Percentiles rank a stretch among this genome's conserved stretches.
Evolutionary conservation across 2,113 vertebrate species (phyloP).

Genomic region (Osmerus mordax): DNA sequence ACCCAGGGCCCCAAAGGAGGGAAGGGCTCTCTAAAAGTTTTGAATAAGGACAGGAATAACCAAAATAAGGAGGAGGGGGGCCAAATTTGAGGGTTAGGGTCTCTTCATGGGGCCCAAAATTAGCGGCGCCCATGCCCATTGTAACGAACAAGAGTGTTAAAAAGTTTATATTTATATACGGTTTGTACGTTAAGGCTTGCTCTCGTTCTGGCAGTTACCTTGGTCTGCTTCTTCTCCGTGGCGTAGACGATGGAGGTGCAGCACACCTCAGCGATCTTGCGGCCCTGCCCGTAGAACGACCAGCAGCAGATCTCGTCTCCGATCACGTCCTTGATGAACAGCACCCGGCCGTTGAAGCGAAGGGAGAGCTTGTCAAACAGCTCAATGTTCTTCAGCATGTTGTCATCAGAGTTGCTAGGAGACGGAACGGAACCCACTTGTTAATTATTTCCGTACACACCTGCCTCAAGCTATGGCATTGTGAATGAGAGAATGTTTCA

Average conservation of each 20-base stretch:
- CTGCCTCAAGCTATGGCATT: too few species aligned
- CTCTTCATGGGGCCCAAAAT: too few species aligned
- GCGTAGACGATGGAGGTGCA: constrained; percentile 98
- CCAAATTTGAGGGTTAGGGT: too few species aligned
- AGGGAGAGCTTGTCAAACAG: constrained; percentile 96
- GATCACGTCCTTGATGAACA: constrained; percentile 97
- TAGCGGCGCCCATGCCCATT: too few species aligned
- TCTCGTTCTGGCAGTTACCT: constrained; percentile 67
- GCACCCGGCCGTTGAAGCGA: constrained; percentile 92
- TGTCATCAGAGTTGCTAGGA: constrained; percentile 94
- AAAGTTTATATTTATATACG: too few species aligned
- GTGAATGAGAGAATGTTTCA: too few species aligned
- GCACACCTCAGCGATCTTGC: constrained; percentile 95
- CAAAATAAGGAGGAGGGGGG: too few species aligned
- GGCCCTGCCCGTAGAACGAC: constrained; percentile 97
- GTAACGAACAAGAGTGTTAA: too few species aligned
- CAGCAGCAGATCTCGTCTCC: constrained; percentile 99
- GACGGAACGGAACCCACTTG: background rate
- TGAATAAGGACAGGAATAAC: too few species aligned
- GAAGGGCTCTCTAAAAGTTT: too few species aligned
- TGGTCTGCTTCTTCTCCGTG: constrained; percentile 98
- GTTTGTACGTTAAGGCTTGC: too few species aligned
- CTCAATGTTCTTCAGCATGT: constrained; percentile 99
- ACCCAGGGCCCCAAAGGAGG: too few species aligned
- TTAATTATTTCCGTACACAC: background rate